A percentile compares a stretch with the other conserved stretches of the same genome.
Evolutionary conservation across 2,797 vertebrate genomes (phyloP).

Genomic region (Gouania willdenowi): DNA sequence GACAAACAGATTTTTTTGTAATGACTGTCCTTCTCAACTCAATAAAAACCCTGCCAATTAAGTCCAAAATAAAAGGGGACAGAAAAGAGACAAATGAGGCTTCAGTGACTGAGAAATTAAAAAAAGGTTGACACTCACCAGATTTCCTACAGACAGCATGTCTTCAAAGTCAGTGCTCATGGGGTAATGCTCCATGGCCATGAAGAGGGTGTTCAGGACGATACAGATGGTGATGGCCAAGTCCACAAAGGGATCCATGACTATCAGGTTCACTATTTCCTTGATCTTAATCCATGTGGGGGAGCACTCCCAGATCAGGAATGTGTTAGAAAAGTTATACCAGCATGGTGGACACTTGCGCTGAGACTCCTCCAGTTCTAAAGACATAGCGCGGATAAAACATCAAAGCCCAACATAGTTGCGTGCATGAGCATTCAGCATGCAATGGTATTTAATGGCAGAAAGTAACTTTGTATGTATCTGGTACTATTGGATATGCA

Average conservation of each 20-base stretch:
- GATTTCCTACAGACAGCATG: conserved; percentile 90
- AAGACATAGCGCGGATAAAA: conserved; percentile 61
- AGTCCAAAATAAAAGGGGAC: conserved; percentile 46
- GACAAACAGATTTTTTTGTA: conserved; percentile 22
- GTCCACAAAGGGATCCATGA: conserved; percentile 98
- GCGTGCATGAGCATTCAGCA: conserved; percentile 45
- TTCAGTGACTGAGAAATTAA: conserved; percentile 8
- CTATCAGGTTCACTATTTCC: conserved; percentile 92
- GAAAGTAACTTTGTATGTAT: conserved; percentile 73
- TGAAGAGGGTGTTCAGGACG: conserved; percentile 96
- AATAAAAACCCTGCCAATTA: conserved; percentile 41
- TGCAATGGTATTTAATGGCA: conserved; percentile 64
- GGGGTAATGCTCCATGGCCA: conserved; percentile 99
- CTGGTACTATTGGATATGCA: conserved; percentile 74
- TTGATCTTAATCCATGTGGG: conserved; percentile 92
- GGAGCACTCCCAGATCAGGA: conserved; percentile 97
- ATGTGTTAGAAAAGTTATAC: conserved; percentile 98
- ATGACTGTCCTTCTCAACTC: conserved; percentile 38
- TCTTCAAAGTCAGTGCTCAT: conserved; percentile 89
- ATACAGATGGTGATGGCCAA: conserved; percentile 99
- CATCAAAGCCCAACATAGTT: conserved; percentile 59
- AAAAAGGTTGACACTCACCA: conserved; percentile 79
- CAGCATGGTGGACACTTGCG: conserved; percentile 97
- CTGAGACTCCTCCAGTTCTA: conserved; percentile 98
- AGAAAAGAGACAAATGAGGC: conserved; percentile 11